Evolutionary conservation across 2,113 vertebrate genomes (phyloP), one percentile per base, ranked within the genome.

Genomic region (Ranitomeya imitator): DNA sequence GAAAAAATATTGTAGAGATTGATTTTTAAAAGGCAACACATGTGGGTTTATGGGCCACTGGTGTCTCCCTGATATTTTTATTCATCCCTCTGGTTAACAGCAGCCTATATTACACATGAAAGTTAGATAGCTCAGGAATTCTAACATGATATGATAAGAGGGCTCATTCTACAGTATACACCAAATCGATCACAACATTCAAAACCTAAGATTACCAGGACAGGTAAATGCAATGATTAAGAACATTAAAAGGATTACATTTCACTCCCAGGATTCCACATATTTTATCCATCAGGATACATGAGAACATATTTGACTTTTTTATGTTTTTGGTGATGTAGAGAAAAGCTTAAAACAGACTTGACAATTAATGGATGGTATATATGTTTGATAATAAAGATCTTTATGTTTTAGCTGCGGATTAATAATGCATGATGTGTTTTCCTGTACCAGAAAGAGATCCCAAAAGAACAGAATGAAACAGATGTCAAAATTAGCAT

Each of bases 21-120:
- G 71, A 84, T 77, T 63, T 78, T 84, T 88, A 88, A 84, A 88
- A 84, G 82, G 82, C 87, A 89, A 84, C 73, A 89, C 26, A 85
- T 85, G 81, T 51, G 23, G 57, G 45, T 84, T 85, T 88, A 88
- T 88, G n/a, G 82, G 87, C 37, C 87, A 89, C 82, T 85, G 45
- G 81, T 83, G 71, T 79, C 87, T 57, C 45, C 19, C 51, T 85
- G 52, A 85, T 79, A 85, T 85, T 79, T 76, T 83, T 85, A 89
- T 89, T 57, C 54, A 79, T 85, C 81, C 71, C 87, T 83, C 55
- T 88, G 69, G 80, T 83, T 83, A 83, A 88, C 80, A 63, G 77
- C 31, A 82, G 55, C 12, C 52, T 81, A 57, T n/a, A 54, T 63
- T 83, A 55, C 59, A 54, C 61, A 77, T 83, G 45, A 65, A 88